phyloP scores from a whole-genome alignment of 2,888 invertebrate species.

The Alloscopus bannaensis region DNA sequence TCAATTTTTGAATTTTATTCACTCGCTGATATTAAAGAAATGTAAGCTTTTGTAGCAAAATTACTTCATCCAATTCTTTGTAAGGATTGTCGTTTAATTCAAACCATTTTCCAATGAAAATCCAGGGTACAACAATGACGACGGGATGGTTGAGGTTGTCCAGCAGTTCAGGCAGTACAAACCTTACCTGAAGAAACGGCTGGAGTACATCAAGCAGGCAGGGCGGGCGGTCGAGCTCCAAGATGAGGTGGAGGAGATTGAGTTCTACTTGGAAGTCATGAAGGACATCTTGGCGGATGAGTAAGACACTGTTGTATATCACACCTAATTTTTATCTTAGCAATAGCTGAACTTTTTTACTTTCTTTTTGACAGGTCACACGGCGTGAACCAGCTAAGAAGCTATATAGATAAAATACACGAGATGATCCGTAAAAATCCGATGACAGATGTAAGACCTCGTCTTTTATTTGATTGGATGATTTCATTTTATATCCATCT shows the following conservation, averaged over 20 bases:
- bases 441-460: slow-evolving; percentile 56
- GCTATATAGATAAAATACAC: slow-evolving; percentile 68
- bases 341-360: neutral
- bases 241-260: slow-evolving; percentile 69
- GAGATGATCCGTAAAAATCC: slow-evolving; percentile 71
- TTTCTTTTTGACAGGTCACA: slow-evolving; percentile 61
- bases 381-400: slow-evolving; percentile 63
- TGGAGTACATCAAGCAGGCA: slow-evolving; percentile 54
- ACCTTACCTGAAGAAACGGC: slow-evolving; percentile 66
- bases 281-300: slow-evolving; percentile 68
- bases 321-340: slow-evolving; percentile 1
- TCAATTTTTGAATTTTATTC: neutral
- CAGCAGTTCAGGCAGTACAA: slow-evolving; percentile 65
- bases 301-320: slow-evolving; percentile 55
- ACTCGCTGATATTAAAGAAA: neutral
- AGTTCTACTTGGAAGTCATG: slow-evolving; percentile 69
- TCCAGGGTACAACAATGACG: slow-evolving; percentile 32
- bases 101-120: neutral
- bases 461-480: slow-evolving; percentile 5
- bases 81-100: neutral
- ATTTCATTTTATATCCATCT: neutral
- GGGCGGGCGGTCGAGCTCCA: slow-evolving; percentile 58
- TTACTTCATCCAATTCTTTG: neutral
- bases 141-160: slow-evolving; percentile 62
- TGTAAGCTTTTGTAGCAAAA: slow-evolving; percentile 1